Percentiles rank a stretch among this genome's conserved stretches.
These are phyloP conservation scores for Papilio dardanus DNA, from an alignment of 1,140 invertebrate genomes.

Conservation along the genomic window DNA sequence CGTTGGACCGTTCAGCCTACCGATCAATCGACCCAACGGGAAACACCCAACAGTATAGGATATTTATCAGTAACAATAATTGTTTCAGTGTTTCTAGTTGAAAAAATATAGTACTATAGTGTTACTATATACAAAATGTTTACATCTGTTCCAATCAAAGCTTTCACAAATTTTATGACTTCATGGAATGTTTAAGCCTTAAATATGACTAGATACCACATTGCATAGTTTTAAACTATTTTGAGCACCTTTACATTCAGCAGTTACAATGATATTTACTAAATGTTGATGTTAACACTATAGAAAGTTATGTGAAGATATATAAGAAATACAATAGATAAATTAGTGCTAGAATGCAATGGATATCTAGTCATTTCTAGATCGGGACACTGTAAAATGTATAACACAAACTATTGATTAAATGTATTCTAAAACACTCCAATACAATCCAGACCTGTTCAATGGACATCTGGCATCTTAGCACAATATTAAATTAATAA, in stretches of 20 bases:
- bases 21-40: no score
- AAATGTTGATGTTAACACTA: constrained; percentile 34
- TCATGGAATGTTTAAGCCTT: constrained; percentile 80
- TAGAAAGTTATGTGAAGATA: constrained; percentile 15
- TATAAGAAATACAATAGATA: constrained; percentile 32
- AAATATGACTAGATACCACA: constrained; percentile 70
- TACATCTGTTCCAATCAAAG: constrained; percentile 70
- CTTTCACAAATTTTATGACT: constrained; percentile 71
- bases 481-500: constrained; percentile 59
- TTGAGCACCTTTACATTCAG: constrained; percentile 33
- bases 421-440: constrained; percentile 72
- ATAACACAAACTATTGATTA: constrained; percentile 61
- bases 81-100: constrained; percentile 21
- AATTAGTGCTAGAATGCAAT: constrained; percentile 49
- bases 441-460: constrained; percentile 65
- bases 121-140: constrained; percentile 45
- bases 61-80: constrained; percentile 9
- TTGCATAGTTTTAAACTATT: constrained; percentile 50
- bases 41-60: no score
- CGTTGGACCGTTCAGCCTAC: no score
- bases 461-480: constrained; percentile 64
- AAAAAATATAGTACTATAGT: constrained; percentile 47
- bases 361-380: constrained; percentile 67
- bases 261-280: constrained; percentile 25
- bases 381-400: constrained; percentile 65